Conservation (phyloP, 2,113 vertebrate species). For the Elanus axillaris region DNA sequence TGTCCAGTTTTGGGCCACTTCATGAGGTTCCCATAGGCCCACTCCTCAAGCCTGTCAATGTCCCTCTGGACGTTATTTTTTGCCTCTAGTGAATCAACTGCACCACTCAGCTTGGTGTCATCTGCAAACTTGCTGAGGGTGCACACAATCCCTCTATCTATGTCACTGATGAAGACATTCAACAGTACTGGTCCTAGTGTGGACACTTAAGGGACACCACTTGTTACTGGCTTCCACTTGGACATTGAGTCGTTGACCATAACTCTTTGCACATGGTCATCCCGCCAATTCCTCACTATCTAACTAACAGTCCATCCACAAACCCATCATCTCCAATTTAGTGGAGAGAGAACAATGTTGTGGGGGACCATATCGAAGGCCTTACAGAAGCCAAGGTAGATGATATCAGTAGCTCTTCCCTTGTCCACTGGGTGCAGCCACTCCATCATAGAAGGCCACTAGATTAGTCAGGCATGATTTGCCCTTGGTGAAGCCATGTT, state of each 20-base stretch:
- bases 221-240: neutral
- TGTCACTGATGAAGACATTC: neutral
- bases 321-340: neutral
- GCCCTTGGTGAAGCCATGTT: neutral
- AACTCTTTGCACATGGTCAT: neutral
- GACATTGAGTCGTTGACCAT: accelerated
- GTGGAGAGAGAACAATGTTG: neutral
- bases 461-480: neutral
- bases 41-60: neutral
- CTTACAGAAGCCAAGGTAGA: neutral
- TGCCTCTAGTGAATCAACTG: neutral
- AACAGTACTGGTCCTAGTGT: neutral
- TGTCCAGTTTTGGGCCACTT: neutral
- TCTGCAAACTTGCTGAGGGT: neutral
- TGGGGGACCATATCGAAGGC: neutral
- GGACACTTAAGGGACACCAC: neutral
- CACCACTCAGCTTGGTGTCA: neutral
- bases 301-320: neutral
- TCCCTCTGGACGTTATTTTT: neutral
- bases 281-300: neutral
- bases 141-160: neutral
- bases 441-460: no score
- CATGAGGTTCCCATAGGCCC: neutral
- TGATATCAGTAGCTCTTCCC: neutral
- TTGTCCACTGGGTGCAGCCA: neutral